Evolutionary conservation across 1,140 invertebrate species (phyloP).

Genomic region (Dendrolimus punctatus): DNA sequence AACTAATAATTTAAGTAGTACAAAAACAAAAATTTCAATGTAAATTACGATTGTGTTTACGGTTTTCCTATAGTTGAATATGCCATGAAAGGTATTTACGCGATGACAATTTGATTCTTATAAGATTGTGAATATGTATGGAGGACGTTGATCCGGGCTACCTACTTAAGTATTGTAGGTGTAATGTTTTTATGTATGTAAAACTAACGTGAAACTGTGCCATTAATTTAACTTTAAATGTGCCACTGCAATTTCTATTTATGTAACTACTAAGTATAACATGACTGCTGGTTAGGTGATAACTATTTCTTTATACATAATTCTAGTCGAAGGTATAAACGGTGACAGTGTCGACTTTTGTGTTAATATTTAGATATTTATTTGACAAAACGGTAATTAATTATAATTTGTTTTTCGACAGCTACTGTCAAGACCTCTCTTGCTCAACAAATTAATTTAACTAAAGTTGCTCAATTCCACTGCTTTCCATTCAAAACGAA

Average conservation of each 20-base stretch:
- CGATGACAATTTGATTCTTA: conserved; percentile 12
- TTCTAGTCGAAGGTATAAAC: conserved; percentile 62
- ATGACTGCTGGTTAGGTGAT: conserved; percentile 66
- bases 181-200: conserved; percentile 60
- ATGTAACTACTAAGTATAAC: conserved; percentile 47
- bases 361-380: conserved; percentile 12
- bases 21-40: too few relatives aligned
- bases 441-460: conserved; percentile 63
- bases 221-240: conserved; percentile 67
- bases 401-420: conserved; percentile 32
- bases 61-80: neutral
- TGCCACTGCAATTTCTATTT: conserved; percentile 63
- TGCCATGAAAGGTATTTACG: neutral
- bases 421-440: conserved; percentile 51
- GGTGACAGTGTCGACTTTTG: conserved; percentile 46
- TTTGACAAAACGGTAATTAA: neutral
- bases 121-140: conserved; percentile 7
- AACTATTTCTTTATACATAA: conserved; percentile 51
- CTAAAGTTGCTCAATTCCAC: conserved; percentile 65
- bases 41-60: conserved; percentile 10
- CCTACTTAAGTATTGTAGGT: conserved; percentile 42
- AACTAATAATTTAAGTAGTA: too few relatives aligned
- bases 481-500: conserved; percentile 18
- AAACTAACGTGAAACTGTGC: conserved; percentile 71
- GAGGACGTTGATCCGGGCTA: conserved; percentile 27